A percentile compares a stretch with the other conserved stretches of the same genome.
Evolutionary conservation across 2,888 invertebrate genomes (phyloP).

Genomic region (Resseliella maxima): DNA sequence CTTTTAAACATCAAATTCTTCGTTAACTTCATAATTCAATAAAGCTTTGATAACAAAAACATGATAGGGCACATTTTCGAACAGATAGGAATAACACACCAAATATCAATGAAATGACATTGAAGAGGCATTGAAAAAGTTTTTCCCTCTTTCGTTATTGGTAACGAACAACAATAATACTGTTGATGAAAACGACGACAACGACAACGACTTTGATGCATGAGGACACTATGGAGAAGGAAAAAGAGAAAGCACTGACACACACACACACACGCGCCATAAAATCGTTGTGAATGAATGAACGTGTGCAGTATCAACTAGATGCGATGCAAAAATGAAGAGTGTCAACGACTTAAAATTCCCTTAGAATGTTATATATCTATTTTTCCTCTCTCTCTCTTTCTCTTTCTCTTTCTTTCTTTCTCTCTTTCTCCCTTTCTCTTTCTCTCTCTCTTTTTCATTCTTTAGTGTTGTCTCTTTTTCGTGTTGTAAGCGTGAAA

Average conservation of each 20-base stretch:
- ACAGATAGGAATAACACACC: not conserved
- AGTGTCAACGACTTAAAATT: slow-evolving; percentile 53
- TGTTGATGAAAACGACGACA: not conserved
- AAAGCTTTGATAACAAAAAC: slow-evolving; percentile 45
- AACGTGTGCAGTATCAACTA: slow-evolving; percentile 41
- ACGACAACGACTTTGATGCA: not conserved
- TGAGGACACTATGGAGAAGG: not conserved
- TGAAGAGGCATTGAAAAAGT: slow-evolving; percentile 46
- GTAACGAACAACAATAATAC: no score
- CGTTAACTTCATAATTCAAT: slow-evolving; percentile 55
- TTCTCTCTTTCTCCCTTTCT: not conserved
- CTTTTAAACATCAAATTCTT: slow-evolving; percentile 49
- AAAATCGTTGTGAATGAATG: not conserved
- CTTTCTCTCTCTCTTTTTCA: not conserved
- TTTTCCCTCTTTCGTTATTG: slow-evolving; percentile 7
- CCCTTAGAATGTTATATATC: slow-evolving; percentile 18
- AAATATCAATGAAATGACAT: slow-evolving; percentile 43
- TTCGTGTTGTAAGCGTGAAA: not conserved
- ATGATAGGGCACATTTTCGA: slow-evolving; percentile 43
- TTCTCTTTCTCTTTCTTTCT: not conserved
- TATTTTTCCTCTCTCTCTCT: not conserved
- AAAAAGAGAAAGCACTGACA: not conserved
- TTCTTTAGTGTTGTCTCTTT: not conserved
- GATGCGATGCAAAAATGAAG: slow-evolving; percentile 4
- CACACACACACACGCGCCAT: not conserved